phyloP scores from a whole-genome alignment of 2,113 vertebrate species.

The Eleginops maclovinus region DNA sequence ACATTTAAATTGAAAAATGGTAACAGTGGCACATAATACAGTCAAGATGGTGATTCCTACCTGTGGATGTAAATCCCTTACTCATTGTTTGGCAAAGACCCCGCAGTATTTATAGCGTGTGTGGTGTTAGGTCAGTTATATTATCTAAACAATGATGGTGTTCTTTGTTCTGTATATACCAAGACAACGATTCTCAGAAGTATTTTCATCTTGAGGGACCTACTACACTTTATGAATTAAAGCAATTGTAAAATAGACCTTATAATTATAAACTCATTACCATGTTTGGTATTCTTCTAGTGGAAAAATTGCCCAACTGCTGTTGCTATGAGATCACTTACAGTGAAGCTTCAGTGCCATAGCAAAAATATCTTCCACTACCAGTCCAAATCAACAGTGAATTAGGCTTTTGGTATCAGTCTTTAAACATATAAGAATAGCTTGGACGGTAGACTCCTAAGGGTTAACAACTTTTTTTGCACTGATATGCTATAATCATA shows the following conservation, averaged over 20 bases:
- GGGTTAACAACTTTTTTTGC: constrained; percentile 2
- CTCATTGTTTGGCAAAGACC: constrained; percentile 29
- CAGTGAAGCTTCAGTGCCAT: not conserved
- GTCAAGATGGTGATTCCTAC: constrained; percentile 26
- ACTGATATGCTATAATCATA: not conserved
- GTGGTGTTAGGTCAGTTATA: constrained; percentile 27
- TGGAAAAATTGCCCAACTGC: not conserved
- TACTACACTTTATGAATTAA: constrained; percentile 8
- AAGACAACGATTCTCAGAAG: not conserved
- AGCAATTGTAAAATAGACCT: constrained; percentile 10
- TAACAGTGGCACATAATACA: constrained; percentile 4
- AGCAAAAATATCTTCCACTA: constrained; percentile 8
- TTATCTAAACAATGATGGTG: constrained; percentile 16
- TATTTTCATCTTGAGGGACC: not conserved
- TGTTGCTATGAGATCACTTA: constrained; percentile 9
- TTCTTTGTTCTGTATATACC: not conserved
- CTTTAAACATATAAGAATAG: constrained; percentile 15
- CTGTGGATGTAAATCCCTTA: constrained; percentile 18
- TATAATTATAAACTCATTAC: constrained; percentile 3
- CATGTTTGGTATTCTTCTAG: constrained; percentile 5
- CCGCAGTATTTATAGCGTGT: constrained; percentile 14
- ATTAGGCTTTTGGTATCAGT: constrained; percentile 1
- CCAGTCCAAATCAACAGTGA: constrained; percentile 14
- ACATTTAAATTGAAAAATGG: no score
- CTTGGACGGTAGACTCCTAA: no score